Percentiles rank a stretch among this genome's conserved stretches.
phyloP scores from a whole-genome alignment of 2,113 vertebrate species.

The Butorides virescens region DNA sequence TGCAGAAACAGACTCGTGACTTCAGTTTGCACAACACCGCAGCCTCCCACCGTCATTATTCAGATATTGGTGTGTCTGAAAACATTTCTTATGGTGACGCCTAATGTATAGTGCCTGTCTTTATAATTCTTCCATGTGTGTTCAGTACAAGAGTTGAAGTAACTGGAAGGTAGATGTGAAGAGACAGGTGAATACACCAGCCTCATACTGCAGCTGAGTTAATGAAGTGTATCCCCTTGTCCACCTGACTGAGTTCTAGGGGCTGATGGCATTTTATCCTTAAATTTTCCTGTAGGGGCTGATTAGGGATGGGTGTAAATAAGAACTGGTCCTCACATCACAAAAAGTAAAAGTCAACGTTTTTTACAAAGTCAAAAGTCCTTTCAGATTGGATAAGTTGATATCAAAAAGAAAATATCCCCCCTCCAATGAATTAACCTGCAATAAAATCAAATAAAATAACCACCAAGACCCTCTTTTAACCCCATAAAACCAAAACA shows the following conservation, averaged over 20 bases:
- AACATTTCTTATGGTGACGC: not conserved
- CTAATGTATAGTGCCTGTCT: conserved; percentile 28
- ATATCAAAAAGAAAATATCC: not conserved
- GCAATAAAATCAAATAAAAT: not conserved
- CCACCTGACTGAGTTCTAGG: conserved; percentile 27
- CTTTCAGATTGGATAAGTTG: not conserved
- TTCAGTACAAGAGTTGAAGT: conserved; percentile 28
- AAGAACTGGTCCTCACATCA: not conserved
- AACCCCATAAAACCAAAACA: not conserved
- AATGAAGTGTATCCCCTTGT: conserved; percentile 51
- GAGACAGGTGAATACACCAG: conserved; percentile 40
- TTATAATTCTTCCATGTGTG: conserved; percentile 36
- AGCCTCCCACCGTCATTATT: not conserved
- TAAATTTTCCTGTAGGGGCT: conserved; percentile 12
- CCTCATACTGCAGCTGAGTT: not conserved
- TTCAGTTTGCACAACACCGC: not conserved
- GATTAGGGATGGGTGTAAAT: conserved; percentile 23
- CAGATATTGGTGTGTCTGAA: not conserved
- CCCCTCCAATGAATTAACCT: not conserved
- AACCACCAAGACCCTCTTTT: not conserved
- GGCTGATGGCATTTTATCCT: not conserved
- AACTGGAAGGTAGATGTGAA: conserved; percentile 53
- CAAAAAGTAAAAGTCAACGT: not conserved
- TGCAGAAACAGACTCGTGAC: not conserved
- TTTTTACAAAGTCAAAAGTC: not conserved